These are phyloP conservation scores for Potorous gilbertii DNA, from an alignment of 2,797 vertebrate genomes.

Conservation along the genomic window DNA sequence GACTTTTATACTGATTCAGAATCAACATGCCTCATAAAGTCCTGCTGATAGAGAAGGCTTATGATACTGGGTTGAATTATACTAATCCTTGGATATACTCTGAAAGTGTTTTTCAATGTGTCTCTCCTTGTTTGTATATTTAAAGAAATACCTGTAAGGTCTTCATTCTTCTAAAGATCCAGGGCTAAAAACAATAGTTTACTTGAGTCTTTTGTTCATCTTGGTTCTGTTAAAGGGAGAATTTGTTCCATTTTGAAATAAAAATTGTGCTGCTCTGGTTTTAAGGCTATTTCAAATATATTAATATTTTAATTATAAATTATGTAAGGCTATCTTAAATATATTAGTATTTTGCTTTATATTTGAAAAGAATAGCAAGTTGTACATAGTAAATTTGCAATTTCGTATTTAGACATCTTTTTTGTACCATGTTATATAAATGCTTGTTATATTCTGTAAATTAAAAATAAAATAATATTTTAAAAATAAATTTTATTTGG, in stretches of 20 bases:
- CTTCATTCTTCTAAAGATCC: background rate
- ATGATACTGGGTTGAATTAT: background rate
- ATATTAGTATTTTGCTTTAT: too few relatives aligned
- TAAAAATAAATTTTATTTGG: background rate
- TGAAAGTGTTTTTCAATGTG: background rate
- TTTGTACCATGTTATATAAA: too few relatives aligned
- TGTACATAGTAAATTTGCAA: too few relatives aligned
- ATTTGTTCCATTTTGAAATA: constrained; percentile 1
- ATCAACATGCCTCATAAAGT: background rate
- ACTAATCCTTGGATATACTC: background rate
- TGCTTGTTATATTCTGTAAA: too few relatives aligned
- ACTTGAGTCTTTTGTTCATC: background rate
- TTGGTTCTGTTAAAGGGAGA: background rate
- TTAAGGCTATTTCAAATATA: background rate
- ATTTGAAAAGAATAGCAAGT: too few relatives aligned
- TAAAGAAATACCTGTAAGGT: background rate
- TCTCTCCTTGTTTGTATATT: background rate
- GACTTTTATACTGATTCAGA: background rate
- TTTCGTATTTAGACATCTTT: too few relatives aligned
- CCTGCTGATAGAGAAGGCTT: background rate
- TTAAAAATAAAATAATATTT: too few relatives aligned
- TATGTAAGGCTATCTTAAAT: constrained; percentile 6
- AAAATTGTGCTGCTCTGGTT: constrained; percentile 18
- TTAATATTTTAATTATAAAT: constrained; percentile 25
- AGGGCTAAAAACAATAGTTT: background rate